A percentile compares a stretch with the other conserved stretches of the same genome.
Evolutionary conservation across 2,113 vertebrate genomes (phyloP).

Genomic region (Embiotoca jacksoni): DNA sequence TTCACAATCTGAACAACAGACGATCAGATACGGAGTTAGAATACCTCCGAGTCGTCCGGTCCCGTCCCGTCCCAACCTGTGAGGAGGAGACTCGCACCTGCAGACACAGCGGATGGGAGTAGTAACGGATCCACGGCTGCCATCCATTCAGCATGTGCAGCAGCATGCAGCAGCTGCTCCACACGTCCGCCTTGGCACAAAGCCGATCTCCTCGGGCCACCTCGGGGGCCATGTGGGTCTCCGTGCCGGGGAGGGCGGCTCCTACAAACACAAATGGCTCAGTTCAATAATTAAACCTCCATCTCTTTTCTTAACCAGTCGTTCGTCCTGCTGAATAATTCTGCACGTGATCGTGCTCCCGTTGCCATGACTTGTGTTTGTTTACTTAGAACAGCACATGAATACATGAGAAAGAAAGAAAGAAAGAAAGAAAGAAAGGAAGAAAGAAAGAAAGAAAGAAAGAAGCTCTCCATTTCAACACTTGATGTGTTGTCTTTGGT

Average conservation of each 20-base stretch:
- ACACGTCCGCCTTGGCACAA: conserved; percentile 91
- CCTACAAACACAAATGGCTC: conserved; percentile 74
- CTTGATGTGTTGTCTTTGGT: too few species aligned
- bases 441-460: too few species aligned
- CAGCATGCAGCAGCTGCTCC: conserved; percentile 97
- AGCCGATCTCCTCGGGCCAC: conserved; percentile 90
- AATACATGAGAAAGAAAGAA: too few species aligned
- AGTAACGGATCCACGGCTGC: conserved; percentile 93
- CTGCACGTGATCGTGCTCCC: too few species aligned
- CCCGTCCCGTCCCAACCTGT: too few species aligned
- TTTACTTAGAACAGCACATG: too few species aligned
- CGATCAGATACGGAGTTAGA: neutral
- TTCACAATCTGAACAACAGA: conserved; percentile 88
- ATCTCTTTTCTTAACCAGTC: too few species aligned
- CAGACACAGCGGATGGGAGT: conserved; percentile 92
- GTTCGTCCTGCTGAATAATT: too few species aligned
- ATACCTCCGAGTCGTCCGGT: neutral
- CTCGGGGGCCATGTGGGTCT: conserved; percentile 97
- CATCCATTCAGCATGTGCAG: conserved; percentile 96
- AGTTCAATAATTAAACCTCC: too few species aligned
- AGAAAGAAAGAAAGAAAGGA: too few species aligned
- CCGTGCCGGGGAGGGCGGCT: conserved; percentile 90
- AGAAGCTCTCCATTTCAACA: too few species aligned
- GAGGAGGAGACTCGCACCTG: conserved; percentile 83
- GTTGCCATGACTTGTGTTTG: too few species aligned